A percentile compares a stretch with the other conserved stretches of the same genome.
phyloP scores from a whole-genome alignment of 2,113 vertebrate species.

The Uropsilus gracilis region DNA sequence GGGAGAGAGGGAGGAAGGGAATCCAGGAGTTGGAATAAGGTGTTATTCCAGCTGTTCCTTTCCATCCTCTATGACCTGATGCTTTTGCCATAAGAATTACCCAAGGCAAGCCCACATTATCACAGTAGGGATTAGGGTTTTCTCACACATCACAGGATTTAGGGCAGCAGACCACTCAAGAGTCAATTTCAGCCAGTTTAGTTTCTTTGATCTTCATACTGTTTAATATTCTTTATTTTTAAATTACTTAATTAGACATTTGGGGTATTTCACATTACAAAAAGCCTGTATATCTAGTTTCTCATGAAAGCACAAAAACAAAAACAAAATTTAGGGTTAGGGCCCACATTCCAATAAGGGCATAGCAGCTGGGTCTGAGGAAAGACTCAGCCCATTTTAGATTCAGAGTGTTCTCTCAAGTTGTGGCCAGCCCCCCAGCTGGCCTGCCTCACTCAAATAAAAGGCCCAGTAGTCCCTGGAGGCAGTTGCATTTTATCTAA shows the following conservation, averaged over 20 bases:
- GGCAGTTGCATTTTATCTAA: neutral
- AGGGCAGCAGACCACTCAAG: neutral
- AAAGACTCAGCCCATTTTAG: neutral
- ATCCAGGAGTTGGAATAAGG: neutral
- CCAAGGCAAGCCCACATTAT: neutral
- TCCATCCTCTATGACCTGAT: neutral
- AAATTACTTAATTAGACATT: neutral
- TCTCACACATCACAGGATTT: neutral
- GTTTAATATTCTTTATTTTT: neutral
- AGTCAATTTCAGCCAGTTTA: neutral
- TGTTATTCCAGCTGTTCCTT: neutral
- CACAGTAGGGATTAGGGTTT: neutral
- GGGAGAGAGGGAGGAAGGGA: neutral
- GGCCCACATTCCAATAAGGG: neutral
- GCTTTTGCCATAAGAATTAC: neutral
- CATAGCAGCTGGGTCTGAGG: conserved; percentile 20
- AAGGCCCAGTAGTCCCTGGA: neutral
- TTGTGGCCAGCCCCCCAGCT: neutral
- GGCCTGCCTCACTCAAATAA: neutral
- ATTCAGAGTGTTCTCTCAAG: neutral
- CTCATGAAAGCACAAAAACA: neutral
- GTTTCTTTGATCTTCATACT: neutral
- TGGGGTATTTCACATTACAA: neutral
- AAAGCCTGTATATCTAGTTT: neutral
- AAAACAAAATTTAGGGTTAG: neutral